phyloP scores from a whole-genome alignment of 2,797 vertebrate species.

The Steatocranus sp. region DNA sequence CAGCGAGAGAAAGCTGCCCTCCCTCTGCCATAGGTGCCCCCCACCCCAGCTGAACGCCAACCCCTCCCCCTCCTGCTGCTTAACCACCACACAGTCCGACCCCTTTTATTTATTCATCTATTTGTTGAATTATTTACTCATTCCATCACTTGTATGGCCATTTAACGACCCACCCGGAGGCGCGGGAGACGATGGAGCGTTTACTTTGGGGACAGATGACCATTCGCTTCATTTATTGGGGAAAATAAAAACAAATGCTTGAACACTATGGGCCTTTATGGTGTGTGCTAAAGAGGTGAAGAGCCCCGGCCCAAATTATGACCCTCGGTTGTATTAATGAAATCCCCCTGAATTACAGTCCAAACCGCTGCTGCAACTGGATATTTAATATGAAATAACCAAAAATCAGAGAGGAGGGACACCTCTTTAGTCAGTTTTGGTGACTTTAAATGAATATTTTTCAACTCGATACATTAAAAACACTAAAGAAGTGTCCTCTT shows the following conservation, averaged over 20 bases:
- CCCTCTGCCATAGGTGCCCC: conserved; percentile 89
- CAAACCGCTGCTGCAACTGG: not conserved
- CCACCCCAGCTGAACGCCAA: conserved; percentile 67
- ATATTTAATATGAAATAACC: not conserved
- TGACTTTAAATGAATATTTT: not conserved
- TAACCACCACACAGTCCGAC: conserved; percentile 42
- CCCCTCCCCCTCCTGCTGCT: conserved; percentile 44
- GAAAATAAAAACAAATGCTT: conserved; percentile 50
- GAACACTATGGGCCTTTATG: conserved; percentile 25
- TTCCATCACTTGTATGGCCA: conserved; percentile 58
- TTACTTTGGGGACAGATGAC: conserved; percentile 52
- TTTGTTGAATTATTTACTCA: conserved; percentile 73
- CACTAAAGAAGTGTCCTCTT: not conserved
- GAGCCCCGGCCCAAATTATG: not conserved
- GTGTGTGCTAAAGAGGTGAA: conserved; percentile 7
- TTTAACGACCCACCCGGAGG: conserved; percentile 81
- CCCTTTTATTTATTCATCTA: conserved; percentile 75
- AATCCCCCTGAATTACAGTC: not conserved
- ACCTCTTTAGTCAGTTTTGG: not conserved
- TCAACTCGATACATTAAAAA: not conserved
- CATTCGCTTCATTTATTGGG: conserved; percentile 45
- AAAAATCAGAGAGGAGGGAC: not conserved
- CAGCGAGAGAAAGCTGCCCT: conserved; percentile 68
- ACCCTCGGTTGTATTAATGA: not conserved
- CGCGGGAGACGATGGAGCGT: conserved; percentile 26